These are phyloP conservation scores for Neoascia interrupta DNA, from an alignment of 2,888 invertebrate genomes.

Conservation along the genomic window DNA sequence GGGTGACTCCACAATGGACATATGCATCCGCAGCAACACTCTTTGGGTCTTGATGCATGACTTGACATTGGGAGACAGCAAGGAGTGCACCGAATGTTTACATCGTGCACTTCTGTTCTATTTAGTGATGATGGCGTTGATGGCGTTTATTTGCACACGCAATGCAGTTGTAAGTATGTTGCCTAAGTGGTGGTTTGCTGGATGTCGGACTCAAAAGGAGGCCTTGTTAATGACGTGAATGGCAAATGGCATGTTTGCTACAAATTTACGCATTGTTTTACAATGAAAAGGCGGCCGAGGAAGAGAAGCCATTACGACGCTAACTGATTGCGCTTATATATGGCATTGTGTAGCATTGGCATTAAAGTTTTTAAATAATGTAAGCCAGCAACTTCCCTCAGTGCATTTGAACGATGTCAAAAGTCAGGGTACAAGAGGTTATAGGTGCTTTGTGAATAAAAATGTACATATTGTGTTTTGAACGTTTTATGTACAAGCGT, in stretches of 20 bases:
- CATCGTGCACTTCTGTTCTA: constrained; percentile 2
- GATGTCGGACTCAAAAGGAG: constrained; percentile 21
- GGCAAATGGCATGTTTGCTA: constrained; percentile 44
- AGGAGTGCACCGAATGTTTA: constrained; percentile 40
- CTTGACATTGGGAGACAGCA: constrained; percentile 57
- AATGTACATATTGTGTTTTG: too few relatives aligned
- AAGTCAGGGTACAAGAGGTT: too few relatives aligned
- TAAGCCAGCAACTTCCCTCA: too few relatives aligned
- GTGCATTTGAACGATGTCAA: too few relatives aligned
- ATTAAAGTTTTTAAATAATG: too few relatives aligned
- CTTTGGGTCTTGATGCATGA: constrained; percentile 65
- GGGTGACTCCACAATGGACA: constrained; percentile 50
- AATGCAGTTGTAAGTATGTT: constrained; percentile 51
- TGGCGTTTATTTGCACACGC: constrained; percentile 52
- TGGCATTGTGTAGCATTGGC: constrained; percentile 29
- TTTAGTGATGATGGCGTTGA: constrained; percentile 1
- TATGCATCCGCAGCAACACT: constrained; percentile 41
- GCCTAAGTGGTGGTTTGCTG: constrained; percentile 34
- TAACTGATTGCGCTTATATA: constrained; percentile 37
- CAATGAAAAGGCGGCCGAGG: constrained; percentile 22
- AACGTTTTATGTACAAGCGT: too few relatives aligned
- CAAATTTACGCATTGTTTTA: constrained; percentile 48
- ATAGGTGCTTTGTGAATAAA: too few relatives aligned
- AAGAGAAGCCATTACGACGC: constrained; percentile 22
- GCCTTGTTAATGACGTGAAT: constrained; percentile 52